These are phyloP conservation scores for Stenichneumon culpator DNA, from an alignment of 2,888 invertebrate species.

Conservation along the genomic window DNA sequence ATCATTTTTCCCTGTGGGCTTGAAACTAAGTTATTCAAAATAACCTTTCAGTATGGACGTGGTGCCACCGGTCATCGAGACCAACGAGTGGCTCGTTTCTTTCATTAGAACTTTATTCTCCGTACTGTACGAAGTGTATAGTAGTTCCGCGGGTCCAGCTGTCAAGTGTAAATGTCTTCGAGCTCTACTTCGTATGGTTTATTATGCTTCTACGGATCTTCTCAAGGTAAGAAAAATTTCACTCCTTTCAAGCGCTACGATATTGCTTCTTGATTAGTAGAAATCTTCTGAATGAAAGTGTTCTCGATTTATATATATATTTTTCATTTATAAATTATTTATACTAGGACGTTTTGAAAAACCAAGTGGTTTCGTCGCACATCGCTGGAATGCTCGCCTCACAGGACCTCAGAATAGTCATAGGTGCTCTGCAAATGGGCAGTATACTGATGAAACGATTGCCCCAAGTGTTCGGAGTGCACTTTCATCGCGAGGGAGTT, in stretches of 20 bases:
- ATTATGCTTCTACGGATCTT: conserved; percentile 95
- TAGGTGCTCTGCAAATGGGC: conserved; percentile 98
- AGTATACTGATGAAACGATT: conserved; percentile 98
- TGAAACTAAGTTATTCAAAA: conserved; percentile 20
- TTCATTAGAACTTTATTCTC: conserved; percentile 94
- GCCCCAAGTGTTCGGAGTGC: conserved; percentile 97
- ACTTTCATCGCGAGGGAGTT: conserved; percentile 99
- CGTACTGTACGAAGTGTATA: conserved; percentile 99
- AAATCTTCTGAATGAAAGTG: not conserved
- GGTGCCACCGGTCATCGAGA: conserved; percentile 83
- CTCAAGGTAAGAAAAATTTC: conserved; percentile 87
- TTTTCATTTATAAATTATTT: not conserved
- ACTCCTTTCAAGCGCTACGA: not conserved
- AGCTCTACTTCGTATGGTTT: conserved; percentile 98
- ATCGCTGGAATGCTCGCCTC: conserved; percentile 99
- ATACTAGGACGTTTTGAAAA: conserved; percentile 87
- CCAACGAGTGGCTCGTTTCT: conserved; percentile 84
- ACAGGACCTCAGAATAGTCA: conserved; percentile 97
- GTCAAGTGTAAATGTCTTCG: conserved; percentile 98
- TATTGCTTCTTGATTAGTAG: not conserved
- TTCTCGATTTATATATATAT: conserved; percentile 12
- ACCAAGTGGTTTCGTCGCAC: conserved; percentile 96
- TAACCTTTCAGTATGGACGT: conserved; percentile 81
- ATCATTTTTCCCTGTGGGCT: conserved; percentile 20
- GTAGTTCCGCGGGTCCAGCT: conserved; percentile 98